Percentiles rank a stretch among this genome's conserved stretches.
phyloP scores from a whole-genome alignment of 2,113 vertebrate genomes.

The Natator depressus region DNA sequence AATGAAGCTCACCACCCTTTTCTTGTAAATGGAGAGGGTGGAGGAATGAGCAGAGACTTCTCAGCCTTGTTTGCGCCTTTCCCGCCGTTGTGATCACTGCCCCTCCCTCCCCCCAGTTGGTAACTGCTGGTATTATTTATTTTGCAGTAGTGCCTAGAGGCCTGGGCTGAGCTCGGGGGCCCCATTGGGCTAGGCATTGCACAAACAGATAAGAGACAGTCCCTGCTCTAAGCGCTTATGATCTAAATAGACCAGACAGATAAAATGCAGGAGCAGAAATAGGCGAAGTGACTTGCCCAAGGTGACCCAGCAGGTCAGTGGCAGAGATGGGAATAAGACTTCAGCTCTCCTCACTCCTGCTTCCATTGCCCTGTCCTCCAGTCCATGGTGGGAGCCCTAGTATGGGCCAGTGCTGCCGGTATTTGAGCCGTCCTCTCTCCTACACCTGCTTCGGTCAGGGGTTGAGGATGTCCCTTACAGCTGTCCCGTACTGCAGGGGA shows the following conservation, averaged over 20 bases:
- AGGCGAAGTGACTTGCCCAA: background rate
- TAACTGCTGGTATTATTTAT: background rate
- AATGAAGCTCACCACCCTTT: background rate
- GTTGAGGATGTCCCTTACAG: background rate
- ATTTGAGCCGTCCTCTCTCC: rapidly evolving
- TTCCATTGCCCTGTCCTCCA: background rate
- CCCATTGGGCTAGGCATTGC: background rate
- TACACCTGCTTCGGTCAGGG: background rate
- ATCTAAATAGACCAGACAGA: background rate
- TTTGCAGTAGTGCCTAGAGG: background rate
- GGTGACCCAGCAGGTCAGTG: background rate
- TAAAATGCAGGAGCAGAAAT: background rate
- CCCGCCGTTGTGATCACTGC: background rate
- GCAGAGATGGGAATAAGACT: background rate
- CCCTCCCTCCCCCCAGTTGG: background rate
- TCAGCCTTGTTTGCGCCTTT: background rate
- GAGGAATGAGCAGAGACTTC: background rate
- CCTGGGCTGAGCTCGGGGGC: background rate
- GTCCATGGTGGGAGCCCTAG: too few relatives aligned
- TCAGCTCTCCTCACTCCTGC: background rate
- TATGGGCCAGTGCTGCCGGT: background rate
- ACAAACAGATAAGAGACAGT: background rate
- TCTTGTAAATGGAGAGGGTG: background rate
- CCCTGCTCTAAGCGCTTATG: background rate
- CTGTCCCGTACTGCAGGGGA: background rate